A percentile compares a stretch with the other conserved stretches of the same genome.
Evolutionary conservation across 2,797 vertebrate genomes (phyloP).

Genomic region (Squalus acanthias): DNA sequence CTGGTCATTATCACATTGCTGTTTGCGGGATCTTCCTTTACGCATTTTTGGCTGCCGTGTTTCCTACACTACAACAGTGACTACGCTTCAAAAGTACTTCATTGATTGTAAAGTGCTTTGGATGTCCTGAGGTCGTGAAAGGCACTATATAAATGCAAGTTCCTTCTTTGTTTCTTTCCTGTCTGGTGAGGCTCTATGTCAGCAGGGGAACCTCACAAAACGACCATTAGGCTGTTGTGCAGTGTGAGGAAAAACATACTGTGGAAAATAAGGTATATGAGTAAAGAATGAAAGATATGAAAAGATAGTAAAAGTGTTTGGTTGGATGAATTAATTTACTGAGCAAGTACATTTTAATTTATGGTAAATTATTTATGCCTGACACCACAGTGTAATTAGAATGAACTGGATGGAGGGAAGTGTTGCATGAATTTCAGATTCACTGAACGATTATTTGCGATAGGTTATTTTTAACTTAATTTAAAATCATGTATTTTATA

Average conservation of each 20-base stretch:
- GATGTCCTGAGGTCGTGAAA: neutral
- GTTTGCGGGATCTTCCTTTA: neutral
- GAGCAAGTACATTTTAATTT: conserved; percentile 6
- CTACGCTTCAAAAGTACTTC: neutral
- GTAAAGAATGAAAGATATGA: neutral
- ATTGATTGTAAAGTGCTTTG: neutral
- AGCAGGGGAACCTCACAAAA: neutral
- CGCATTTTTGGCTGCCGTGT: neutral
- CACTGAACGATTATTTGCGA: neutral
- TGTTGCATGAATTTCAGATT: conserved; percentile 14
- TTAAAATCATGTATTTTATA: neutral
- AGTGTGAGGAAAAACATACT: neutral
- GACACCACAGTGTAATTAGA: neutral
- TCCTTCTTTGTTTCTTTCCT: neutral
- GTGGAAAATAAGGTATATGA: neutral
- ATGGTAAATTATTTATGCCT: neutral
- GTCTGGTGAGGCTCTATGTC: neutral
- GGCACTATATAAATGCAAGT: neutral
- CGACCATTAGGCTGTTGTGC: neutral
- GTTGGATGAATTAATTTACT: neutral
- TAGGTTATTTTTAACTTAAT: neutral
- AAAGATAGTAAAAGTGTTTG: neutral
- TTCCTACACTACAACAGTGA: neutral
- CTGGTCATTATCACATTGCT: neutral
- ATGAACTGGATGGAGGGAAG: neutral